A percentile compares a stretch with the other conserved stretches of the same genome.
Evolutionary conservation across 2,113 vertebrate species (phyloP).

Genomic region (Thalassoma bifasciatum): DNA sequence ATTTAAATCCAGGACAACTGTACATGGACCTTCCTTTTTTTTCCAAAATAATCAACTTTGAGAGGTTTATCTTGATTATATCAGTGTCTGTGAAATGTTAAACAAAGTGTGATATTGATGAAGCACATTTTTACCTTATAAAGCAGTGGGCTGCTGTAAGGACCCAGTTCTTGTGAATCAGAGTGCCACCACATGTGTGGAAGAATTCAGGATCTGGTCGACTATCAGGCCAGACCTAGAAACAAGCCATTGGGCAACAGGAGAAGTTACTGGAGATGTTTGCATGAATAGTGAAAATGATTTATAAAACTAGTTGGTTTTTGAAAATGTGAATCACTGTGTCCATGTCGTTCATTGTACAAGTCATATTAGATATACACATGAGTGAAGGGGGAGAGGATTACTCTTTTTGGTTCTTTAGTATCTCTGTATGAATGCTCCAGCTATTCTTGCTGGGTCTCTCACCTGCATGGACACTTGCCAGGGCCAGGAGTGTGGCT

Average conservation of each 20-base stretch:
- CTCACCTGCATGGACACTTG: constrained; percentile 86
- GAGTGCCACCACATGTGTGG: constrained; percentile 83
- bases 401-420: too few relatives aligned
- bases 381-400: not conserved
- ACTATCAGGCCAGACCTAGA: constrained; percentile 82
- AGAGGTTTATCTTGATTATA: not conserved
- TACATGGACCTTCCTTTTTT: not conserved
- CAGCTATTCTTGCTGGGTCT: not conserved
- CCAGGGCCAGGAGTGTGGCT: constrained; percentile 84
- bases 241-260: constrained; percentile 17
- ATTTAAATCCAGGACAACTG: not conserved
- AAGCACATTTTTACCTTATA: constrained; percentile 68
- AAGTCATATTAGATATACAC: not conserved
- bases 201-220: constrained; percentile 71
- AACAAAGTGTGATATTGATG: not conserved
- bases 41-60: too few relatives aligned
- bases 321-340: not conserved
- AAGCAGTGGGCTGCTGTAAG: constrained; percentile 84
- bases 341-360: not conserved
- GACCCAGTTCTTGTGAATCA: constrained; percentile 84
- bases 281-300: not conserved
- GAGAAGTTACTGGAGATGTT: not conserved
- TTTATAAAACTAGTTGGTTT: too few relatives aligned
- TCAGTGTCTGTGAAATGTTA: not conserved
- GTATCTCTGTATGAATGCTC: not conserved